Evolutionary conservation across 1,140 invertebrate species (phyloP).

Genomic region (Drosophila pandora): DNA sequence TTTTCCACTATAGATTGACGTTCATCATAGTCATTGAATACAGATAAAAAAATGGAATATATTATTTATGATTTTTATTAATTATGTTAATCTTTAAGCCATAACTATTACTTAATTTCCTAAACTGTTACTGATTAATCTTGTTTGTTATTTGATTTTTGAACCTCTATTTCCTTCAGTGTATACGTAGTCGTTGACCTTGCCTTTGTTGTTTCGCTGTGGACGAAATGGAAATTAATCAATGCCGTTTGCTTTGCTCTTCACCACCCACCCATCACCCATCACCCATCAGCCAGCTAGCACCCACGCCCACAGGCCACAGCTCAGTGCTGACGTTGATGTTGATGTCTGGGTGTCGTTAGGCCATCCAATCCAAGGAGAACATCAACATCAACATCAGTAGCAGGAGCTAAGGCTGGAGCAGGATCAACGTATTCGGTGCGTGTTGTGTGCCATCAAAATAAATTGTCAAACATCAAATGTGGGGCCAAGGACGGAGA

Average conservation of each 20-base stretch:
- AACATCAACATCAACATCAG: constrained; percentile 34
- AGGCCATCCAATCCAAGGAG: constrained; percentile 38
- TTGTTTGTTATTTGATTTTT: not conserved
- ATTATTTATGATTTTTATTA: not conserved
- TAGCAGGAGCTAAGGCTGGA: constrained; percentile 14
- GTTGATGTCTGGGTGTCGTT: constrained; percentile 52
- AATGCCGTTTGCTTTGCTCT: constrained; percentile 73
- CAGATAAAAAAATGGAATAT: not conserved
- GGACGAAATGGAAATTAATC: constrained; percentile 77
- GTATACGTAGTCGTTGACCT: constrained; percentile 46
- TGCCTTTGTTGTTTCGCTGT: constrained; percentile 52
- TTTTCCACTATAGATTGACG: constrained; percentile 49
- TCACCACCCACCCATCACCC: not conserved
- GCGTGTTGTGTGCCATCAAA: constrained; percentile 71
- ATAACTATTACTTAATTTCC: too few relatives aligned
- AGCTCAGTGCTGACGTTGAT: constrained; percentile 50
- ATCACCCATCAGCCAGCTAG: not conserved
- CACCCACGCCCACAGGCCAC: constrained; percentile 2
- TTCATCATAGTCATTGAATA: constrained; percentile 13
- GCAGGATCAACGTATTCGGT: constrained; percentile 41
- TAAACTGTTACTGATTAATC: not conserved
- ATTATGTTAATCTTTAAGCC: too few relatives aligned
- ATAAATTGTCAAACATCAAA: constrained; percentile 77
- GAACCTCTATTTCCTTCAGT: not conserved
- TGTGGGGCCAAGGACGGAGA: constrained; percentile 42